These are phyloP conservation scores for Lanistes nyassanus DNA, from an alignment of 1,140 invertebrate genomes.

Conservation along the genomic window DNA sequence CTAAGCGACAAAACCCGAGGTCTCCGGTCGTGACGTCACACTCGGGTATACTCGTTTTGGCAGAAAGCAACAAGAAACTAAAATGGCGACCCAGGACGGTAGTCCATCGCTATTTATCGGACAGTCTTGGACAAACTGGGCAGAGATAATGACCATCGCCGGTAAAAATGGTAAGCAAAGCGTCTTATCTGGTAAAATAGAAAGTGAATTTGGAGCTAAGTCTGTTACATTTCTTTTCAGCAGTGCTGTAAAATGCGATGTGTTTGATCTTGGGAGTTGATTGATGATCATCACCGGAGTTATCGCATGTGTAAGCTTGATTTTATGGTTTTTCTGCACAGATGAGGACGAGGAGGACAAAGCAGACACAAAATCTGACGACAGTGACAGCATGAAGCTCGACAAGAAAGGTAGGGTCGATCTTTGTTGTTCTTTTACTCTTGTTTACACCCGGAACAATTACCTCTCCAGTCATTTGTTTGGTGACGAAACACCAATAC, in stretches of 20 bases:
- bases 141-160: conserved; percentile 47
- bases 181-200: conserved; percentile 22
- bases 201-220: not conserved
- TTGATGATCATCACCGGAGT: conserved; percentile 31
- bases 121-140: conserved; percentile 65
- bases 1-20: conserved; percentile 3
- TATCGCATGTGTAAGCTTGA: conserved; percentile 23
- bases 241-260: conserved; percentile 23
- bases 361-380: conserved; percentile 38
- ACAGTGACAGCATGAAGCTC: conserved; percentile 63
- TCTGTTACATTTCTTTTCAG: conserved; percentile 2
- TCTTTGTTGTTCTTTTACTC: conserved; percentile 6
- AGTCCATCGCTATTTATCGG: conserved; percentile 67
- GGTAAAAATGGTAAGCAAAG: conserved; percentile 47
- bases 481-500: not conserved
- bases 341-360: conserved; percentile 40
- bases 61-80: conserved; percentile 66
- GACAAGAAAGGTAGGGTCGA: conserved; percentile 51
- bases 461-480: conserved; percentile 11
- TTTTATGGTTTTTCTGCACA: conserved; percentile 33
- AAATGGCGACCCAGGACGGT: conserved; percentile 68
- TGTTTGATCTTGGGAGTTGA: conserved; percentile 24
- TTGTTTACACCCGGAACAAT: conserved; percentile 24
- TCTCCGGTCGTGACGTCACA: conserved; percentile 62
- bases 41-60: conserved; percentile 60